phyloP scores from a whole-genome alignment of 2,113 vertebrate species.

The Reinhardtius hippoglossoides region DNA sequence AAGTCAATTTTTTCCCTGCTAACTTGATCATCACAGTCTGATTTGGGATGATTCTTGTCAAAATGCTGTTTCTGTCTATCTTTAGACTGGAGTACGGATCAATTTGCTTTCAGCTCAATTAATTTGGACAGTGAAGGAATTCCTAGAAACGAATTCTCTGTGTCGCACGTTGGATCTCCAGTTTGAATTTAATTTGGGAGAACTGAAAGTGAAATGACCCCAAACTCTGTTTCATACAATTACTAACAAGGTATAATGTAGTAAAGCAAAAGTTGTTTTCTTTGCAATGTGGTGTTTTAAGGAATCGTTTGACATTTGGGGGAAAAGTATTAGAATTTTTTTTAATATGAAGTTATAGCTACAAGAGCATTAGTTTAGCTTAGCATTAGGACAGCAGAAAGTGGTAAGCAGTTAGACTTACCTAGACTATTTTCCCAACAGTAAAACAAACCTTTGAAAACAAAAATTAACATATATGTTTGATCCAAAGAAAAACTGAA shows the following conservation, averaged over 20 bases:
- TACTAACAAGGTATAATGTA: background rate
- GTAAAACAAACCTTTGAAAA: too few species aligned
- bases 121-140: slow-evolving; percentile 19
- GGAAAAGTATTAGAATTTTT: too few species aligned
- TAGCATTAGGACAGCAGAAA: too few species aligned
- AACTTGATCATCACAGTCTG: slow-evolving; percentile 1
- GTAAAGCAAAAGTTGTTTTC: background rate
- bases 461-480: too few species aligned
- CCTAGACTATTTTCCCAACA: too few species aligned
- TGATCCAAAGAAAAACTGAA: too few species aligned
- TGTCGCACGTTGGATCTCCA: background rate
- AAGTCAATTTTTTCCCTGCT: background rate
- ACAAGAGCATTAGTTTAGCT: too few species aligned
- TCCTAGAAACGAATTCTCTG: slow-evolving; percentile 14
- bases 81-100: slow-evolving; percentile 25
- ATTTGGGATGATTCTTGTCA: slow-evolving; percentile 20
- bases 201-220: slow-evolving; percentile 21
- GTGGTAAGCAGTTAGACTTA: too few species aligned
- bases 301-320: background rate
- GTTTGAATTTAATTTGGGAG: slow-evolving; percentile 20
- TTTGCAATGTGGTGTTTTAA: background rate
- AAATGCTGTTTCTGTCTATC: slow-evolving; percentile 33
- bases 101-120: slow-evolving; percentile 24
- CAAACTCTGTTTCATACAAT: slow-evolving; percentile 6
- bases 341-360: too few species aligned